Evolutionary conservation across 1,140 invertebrate species (phyloP).

Genomic region (Neuroterus valhalla): DNA sequence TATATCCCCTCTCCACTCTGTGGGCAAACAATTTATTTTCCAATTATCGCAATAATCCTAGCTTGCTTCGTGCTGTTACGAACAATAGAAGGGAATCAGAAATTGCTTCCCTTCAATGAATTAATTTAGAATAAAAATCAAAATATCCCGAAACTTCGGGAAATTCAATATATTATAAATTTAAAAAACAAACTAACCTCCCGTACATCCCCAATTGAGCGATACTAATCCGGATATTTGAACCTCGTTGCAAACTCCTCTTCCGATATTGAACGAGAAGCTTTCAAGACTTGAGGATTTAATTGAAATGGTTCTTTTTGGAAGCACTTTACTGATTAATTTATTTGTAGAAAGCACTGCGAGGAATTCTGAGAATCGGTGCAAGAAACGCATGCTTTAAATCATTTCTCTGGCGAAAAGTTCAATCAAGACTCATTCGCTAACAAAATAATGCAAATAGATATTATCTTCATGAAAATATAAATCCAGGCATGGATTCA

Average conservation of each 20-base stretch:
- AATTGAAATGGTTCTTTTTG: slow-evolving; percentile 23
- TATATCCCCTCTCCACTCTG: neutral
- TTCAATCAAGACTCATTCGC: neutral
- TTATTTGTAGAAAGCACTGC: slow-evolving; percentile 3
- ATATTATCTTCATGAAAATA: neutral
- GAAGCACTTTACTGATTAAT: slow-evolving; percentile 26
- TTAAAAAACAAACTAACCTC: neutral
- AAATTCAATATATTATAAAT: neutral
- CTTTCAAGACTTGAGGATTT: neutral
- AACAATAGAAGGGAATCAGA: slow-evolving; percentile 3
- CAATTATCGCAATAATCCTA: slow-evolving; percentile 26
- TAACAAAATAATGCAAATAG: slow-evolving; percentile 4
- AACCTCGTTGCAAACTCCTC: neutral
- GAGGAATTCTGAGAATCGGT: neutral
- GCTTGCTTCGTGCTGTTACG: slow-evolving; percentile 10
- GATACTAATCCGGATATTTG: slow-evolving; percentile 17
- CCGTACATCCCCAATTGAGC: neutral
- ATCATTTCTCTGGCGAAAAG: neutral
- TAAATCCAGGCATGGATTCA: neutral
- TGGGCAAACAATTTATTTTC: slow-evolving; percentile 26
- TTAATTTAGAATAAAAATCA: neutral
- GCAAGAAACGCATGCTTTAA: neutral
- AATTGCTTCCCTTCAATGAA: neutral
- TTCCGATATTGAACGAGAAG: neutral
- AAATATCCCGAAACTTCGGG: neutral